Conservation (phyloP, 2,888 invertebrate species). For the Aporophyla nigra region DNA sequence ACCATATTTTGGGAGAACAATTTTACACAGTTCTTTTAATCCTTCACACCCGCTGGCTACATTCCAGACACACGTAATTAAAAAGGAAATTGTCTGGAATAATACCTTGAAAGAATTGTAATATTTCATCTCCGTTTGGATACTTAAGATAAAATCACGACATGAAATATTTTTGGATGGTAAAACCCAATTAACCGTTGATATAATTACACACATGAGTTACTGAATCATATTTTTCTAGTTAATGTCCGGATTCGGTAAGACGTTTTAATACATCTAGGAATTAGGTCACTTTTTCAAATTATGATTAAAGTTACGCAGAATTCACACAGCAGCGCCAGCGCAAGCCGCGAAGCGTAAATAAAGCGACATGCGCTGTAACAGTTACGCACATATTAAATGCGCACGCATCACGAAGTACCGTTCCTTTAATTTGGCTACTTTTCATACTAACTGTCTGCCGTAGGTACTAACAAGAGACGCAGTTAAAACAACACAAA, state of each 20-base stretch:
- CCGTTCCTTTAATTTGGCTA: constrained; percentile 54
- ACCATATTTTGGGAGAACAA: constrained; percentile 51
- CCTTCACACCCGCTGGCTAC: constrained; percentile 42
- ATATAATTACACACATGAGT: background rate
- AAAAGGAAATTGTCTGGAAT: constrained; percentile 45
- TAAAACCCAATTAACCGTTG: constrained; percentile 16
- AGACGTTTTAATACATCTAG: constrained; percentile 15
- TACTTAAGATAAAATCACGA: constrained; percentile 27
- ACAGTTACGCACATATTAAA: constrained; percentile 64
- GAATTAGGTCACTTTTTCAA: background rate
- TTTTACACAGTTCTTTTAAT: constrained; percentile 43
- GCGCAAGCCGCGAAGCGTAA: constrained; percentile 68
- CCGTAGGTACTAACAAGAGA: constrained; percentile 23
- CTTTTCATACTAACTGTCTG: constrained; percentile 43
- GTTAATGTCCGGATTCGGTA: background rate
- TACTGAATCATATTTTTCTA: background rate
- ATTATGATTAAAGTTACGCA: constrained; percentile 16
- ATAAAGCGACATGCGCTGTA: constrained; percentile 67
- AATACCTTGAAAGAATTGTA: constrained; percentile 19
- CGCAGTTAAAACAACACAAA: constrained; percentile 13
- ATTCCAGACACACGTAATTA: constrained; percentile 35
- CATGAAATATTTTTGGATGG: constrained; percentile 19
- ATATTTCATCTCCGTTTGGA: constrained; percentile 25
- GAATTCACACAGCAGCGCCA: constrained; percentile 44
- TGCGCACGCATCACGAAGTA: constrained; percentile 40